Percentiles rank a stretch among this genome's conserved stretches.
phyloP scores from a whole-genome alignment of 2,888 invertebrate species.

The Automeris io region DNA sequence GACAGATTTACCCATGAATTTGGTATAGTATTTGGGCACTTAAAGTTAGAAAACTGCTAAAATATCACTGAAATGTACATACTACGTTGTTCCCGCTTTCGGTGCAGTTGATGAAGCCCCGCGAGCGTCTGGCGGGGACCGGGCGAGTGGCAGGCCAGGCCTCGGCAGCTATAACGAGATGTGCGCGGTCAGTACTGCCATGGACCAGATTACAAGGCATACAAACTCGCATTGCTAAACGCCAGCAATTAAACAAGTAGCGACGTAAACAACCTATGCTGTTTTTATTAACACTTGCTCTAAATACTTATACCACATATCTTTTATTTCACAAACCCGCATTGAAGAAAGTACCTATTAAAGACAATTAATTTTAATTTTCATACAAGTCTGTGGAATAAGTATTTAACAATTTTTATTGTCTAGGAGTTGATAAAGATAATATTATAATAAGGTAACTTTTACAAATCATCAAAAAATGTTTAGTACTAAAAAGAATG shows the following conservation, averaged over 20 bases:
- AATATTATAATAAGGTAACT: too few relatives aligned
- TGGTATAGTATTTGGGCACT: too few relatives aligned
- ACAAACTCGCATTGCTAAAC: conserved; percentile 14
- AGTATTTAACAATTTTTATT: too few relatives aligned
- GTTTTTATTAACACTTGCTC: neutral
- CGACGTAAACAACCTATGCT: neutral
- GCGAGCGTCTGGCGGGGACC: conserved; percentile 47
- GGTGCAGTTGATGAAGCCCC: conserved; percentile 35
- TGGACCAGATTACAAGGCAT: conserved; percentile 25
- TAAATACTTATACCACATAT: neutral
- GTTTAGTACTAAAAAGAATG: too few relatives aligned
- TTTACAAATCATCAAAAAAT: too few relatives aligned
- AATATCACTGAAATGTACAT: conserved; percentile 31
- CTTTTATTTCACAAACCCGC: too few relatives aligned
- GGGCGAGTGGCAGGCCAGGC: conserved; percentile 61
- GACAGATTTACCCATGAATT: too few relatives aligned
- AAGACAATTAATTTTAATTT: too few relatives aligned
- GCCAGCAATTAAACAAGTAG: conserved; percentile 10
- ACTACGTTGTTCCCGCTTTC: conserved; percentile 58
- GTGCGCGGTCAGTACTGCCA: conserved; percentile 29
- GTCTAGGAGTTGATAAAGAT: too few relatives aligned
- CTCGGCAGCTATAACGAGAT: conserved; percentile 62
- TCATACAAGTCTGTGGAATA: too few relatives aligned
- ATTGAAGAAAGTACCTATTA: too few relatives aligned
- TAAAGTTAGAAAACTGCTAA: too few relatives aligned